Conservation (phyloP, 2,888 invertebrate species). For the Hyppa rectilinea region DNA sequence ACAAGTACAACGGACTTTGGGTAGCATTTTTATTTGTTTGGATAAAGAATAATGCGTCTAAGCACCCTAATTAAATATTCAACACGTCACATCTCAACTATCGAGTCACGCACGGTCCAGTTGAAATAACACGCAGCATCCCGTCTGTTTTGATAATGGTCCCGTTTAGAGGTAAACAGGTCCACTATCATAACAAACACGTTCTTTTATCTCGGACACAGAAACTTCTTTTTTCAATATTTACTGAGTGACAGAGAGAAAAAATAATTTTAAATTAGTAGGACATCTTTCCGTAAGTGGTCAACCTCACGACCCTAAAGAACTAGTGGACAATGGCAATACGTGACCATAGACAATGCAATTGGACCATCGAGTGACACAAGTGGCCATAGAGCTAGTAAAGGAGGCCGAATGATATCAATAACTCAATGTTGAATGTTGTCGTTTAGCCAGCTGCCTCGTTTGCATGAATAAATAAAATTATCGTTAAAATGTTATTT, state of each 20-base stretch:
- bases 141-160: constrained; percentile 77
- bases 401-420: constrained; percentile 70
- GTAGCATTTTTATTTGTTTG: constrained; percentile 51
- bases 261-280: constrained; percentile 39
- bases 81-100: constrained; percentile 67
- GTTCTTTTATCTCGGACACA: constrained; percentile 57
- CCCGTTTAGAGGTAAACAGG: constrained; percentile 75
- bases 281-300: constrained; percentile 46
- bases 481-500: constrained; percentile 54
- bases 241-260: constrained; percentile 45
- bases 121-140: constrained; percentile 89
- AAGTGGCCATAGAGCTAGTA: constrained; percentile 64
- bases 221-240: constrained; percentile 55
- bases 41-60: constrained; percentile 57
- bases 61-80: constrained; percentile 81
- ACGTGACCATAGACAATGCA: constrained; percentile 88
- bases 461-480: constrained; percentile 67
- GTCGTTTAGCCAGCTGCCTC: constrained; percentile 77
- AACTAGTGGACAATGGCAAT: constrained; percentile 71
- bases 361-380: constrained; percentile 55
- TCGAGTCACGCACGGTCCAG: constrained; percentile 84
- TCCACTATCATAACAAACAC: constrained; percentile 66
- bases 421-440: constrained; percentile 69
- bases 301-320: constrained; percentile 34
- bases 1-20: constrained; percentile 12